These are phyloP conservation scores for Novumbra hubbsi DNA, from an alignment of 2,797 vertebrate species.

Conservation along the genomic window DNA sequence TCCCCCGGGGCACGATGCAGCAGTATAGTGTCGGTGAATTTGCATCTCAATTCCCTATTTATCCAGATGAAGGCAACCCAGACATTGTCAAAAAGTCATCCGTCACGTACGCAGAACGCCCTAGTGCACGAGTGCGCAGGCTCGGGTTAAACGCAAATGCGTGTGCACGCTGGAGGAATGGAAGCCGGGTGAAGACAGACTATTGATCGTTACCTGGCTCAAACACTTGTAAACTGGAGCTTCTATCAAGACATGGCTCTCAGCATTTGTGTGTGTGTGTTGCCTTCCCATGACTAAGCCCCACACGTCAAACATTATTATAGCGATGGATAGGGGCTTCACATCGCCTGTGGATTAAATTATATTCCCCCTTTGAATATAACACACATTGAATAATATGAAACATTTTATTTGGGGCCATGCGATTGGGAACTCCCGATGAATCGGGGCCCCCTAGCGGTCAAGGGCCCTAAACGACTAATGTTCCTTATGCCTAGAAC, in stretches of 20 bases:
- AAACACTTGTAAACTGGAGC: slow-evolving; percentile 6
- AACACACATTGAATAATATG: neutral
- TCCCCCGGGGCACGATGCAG: slow-evolving; percentile 35
- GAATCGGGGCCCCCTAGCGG: too few species aligned
- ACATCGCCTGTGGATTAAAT: neutral
- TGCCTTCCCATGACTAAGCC: slow-evolving; percentile 50
- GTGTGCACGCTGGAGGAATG: neutral
- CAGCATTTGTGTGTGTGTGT: slow-evolving; percentile 2
- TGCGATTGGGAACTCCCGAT: too few species aligned
- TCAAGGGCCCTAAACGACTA: too few species aligned
- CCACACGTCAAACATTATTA: slow-evolving; percentile 9
- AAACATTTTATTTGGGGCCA: too few species aligned
- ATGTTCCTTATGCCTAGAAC: too few species aligned
- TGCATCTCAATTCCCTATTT: slow-evolving; percentile 60
- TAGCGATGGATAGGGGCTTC: neutral
- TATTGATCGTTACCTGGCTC: slow-evolving; percentile 33
- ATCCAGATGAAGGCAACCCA: slow-evolving; percentile 45
- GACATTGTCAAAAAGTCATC: slow-evolving; percentile 18
- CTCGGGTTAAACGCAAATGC: neutral
- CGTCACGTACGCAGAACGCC: neutral
- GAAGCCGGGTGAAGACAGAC: neutral
- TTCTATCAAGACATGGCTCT: slow-evolving; percentile 3
- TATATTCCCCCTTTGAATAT: neutral
- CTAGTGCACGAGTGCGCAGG: slow-evolving; percentile 6
- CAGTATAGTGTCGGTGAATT: slow-evolving; percentile 57